A percentile compares a stretch with the other conserved stretches of the same genome.
Evolutionary conservation across 2,113 vertebrate genomes (phyloP).

Genomic region (Sebastes schlegelii): DNA sequence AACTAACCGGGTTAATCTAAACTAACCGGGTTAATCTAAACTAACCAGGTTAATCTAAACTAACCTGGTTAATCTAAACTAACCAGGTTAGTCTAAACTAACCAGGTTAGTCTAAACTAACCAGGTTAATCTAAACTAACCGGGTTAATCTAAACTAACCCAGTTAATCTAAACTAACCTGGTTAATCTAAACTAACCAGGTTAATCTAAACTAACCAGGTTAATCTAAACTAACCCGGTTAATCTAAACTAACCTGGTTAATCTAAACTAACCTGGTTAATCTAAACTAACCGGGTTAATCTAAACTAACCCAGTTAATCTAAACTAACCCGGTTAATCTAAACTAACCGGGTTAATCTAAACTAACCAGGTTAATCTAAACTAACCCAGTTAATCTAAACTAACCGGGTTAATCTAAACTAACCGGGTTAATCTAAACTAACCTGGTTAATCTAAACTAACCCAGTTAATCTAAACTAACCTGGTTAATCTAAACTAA

Average conservation of each 20-base stretch:
- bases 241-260: background rate
- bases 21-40: background rate
- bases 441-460: no score
- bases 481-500: background rate
- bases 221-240: background rate
- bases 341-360: background rate
- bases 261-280: background rate
- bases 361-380: background rate
- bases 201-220: no score
- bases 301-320: background rate
- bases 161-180: background rate
- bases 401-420: background rate
- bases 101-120: background rate
- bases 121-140: background rate
- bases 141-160: background rate
- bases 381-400: background rate
- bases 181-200: no score
- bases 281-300: background rate
- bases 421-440: background rate
- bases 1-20: no score
- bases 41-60: background rate
- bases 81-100: background rate
- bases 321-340: background rate
- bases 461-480: no score
- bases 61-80: background rate